Conservation (phyloP, 2,888 invertebrate genomes). For the Odontothrips loti region DNA sequence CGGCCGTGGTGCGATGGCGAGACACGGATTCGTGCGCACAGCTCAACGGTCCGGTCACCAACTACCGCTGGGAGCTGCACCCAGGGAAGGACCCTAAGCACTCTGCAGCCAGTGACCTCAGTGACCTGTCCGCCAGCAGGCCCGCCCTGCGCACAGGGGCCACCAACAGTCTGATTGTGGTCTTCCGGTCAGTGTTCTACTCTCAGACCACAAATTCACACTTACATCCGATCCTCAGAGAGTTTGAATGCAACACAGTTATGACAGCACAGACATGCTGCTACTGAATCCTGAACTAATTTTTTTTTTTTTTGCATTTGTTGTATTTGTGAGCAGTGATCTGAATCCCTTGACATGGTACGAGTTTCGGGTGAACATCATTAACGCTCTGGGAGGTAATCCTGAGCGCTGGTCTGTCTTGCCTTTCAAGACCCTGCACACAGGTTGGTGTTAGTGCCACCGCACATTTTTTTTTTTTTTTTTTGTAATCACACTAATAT, state of each 20-base stretch:
- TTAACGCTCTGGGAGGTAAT: background rate
- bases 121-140: no score
- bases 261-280: no score
- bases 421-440: background rate
- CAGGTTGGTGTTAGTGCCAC: background rate
- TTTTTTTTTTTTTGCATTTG: no score
- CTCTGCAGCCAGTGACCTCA: background rate
- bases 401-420: background rate
- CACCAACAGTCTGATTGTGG: background rate
- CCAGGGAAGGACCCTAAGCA: background rate
- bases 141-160: background rate
- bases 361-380: background rate
- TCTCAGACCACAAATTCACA: background rate
- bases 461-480: no score
- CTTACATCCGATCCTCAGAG: background rate
- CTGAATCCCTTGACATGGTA: background rate
- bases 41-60: background rate
- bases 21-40: background rate
- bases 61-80: slow-evolving; percentile 1
- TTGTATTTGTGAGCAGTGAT: background rate
- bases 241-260: no score
- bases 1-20: background rate
- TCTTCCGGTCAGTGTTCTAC: background rate
- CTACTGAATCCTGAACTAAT: no score
- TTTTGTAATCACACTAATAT: background rate